phyloP scores from a whole-genome alignment of 2,113 vertebrate species.

The Felis chaus region DNA sequence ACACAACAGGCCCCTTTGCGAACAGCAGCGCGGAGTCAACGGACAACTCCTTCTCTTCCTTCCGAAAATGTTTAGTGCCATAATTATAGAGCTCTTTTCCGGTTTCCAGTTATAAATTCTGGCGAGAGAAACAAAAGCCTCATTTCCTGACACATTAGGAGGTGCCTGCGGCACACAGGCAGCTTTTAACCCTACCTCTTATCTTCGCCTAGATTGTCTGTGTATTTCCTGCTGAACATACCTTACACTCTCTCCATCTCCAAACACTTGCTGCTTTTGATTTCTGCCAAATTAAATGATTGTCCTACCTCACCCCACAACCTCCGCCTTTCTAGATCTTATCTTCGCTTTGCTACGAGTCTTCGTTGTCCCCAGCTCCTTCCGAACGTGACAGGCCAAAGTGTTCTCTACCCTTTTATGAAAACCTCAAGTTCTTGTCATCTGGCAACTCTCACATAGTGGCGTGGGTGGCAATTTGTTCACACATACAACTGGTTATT shows the following conservation, averaged over 20 bases:
- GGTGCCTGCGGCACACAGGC: background rate
- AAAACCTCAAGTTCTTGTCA: background rate
- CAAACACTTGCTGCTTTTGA: background rate
- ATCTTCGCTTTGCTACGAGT: background rate
- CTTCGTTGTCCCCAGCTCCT: background rate
- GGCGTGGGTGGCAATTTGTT: background rate
- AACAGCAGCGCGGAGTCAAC: fast-evolving
- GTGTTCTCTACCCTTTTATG: background rate
- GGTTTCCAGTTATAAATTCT: background rate
- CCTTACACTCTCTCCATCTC: background rate
- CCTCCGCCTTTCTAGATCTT: background rate
- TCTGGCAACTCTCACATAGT: background rate
- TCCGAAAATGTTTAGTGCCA: background rate
- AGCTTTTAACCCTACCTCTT: background rate
- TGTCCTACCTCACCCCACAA: background rate
- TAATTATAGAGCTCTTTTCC: background rate
- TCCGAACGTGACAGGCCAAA: background rate
- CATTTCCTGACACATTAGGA: background rate
- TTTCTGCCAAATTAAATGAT: background rate
- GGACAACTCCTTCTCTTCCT: background rate
- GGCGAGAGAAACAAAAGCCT: background rate
- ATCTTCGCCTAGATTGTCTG: background rate
- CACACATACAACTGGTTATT: no score
- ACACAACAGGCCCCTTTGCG: background rate
- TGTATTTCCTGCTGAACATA: background rate